phyloP scores from a whole-genome alignment of 2,113 vertebrate genomes.

The Micromys minutus region DNA sequence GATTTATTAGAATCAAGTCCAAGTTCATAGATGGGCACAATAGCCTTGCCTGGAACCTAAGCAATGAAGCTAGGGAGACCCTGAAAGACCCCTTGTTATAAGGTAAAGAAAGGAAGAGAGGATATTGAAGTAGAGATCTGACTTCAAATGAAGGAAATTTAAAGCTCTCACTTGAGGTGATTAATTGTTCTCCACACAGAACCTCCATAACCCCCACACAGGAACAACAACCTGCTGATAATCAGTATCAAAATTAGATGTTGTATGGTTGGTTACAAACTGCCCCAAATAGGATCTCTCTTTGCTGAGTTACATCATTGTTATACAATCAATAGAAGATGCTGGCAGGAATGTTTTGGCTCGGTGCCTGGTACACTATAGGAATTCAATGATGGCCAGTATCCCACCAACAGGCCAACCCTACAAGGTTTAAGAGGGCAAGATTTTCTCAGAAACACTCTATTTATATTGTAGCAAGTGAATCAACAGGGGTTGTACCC shows the following conservation, averaged over 20 bases:
- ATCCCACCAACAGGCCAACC: background rate
- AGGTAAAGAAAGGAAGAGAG: background rate
- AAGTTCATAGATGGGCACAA: background rate
- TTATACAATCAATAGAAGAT: slow-evolving; percentile 34
- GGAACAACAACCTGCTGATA: background rate
- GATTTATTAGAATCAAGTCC: background rate
- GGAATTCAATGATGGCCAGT: background rate
- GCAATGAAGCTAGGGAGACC: background rate
- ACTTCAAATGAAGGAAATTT: slow-evolving; percentile 32
- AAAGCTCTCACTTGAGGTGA: background rate
- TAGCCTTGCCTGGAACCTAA: background rate
- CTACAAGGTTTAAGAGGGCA: background rate
- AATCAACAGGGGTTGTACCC: slow-evolving; percentile 16
- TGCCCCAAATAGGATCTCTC: background rate
- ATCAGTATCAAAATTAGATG: slow-evolving; percentile 35
- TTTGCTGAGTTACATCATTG: background rate
- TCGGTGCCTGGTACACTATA: background rate
- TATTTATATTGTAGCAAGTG: slow-evolving; percentile 57
- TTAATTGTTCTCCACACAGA: background rate
- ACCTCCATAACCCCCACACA: background rate
- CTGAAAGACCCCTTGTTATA: background rate
- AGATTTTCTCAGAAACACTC: slow-evolving; percentile 58
- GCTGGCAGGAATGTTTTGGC: background rate
- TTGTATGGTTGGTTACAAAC: slow-evolving; percentile 5
- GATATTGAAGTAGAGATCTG: background rate